Conservation (phyloP, 2,113 vertebrate species). For the Corydoras maculifer region DNA sequence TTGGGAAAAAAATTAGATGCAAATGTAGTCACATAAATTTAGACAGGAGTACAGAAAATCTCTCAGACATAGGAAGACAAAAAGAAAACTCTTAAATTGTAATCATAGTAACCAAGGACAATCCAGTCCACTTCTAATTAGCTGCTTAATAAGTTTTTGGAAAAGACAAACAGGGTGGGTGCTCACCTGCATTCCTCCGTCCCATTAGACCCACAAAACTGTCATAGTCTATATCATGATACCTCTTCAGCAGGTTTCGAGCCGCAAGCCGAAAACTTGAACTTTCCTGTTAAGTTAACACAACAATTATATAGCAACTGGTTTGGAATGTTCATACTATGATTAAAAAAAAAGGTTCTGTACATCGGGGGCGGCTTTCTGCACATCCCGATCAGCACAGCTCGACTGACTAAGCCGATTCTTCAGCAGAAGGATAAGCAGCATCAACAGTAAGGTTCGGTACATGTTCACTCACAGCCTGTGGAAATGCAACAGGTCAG, state of each 20-base stretch:
- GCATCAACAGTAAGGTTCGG: conserved; percentile 57
- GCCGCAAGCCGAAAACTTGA: conserved; percentile 59
- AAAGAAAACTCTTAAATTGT: no score
- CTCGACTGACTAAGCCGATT: conserved; percentile 58
- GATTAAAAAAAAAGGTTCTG: conserved; percentile 14
- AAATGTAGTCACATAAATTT: no score
- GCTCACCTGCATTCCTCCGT: conserved; percentile 70
- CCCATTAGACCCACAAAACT: conserved; percentile 78
- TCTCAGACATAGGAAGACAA: no score
- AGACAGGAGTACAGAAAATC: no score
- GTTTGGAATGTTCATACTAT: background rate
- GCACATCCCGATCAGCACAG: conserved; percentile 59
- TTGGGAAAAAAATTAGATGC: no score
- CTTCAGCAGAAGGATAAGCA: conserved; percentile 62
- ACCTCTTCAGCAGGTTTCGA: conserved; percentile 64
- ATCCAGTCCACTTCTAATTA: no score
- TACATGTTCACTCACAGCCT: conserved; percentile 62
- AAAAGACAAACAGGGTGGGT: background rate
- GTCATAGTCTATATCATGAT: conserved; percentile 74
- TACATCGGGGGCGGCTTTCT: conserved; percentile 56
- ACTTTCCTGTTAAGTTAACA: conserved; percentile 49
- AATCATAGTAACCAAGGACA: no score
- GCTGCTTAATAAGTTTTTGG: background rate
- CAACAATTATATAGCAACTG: background rate
- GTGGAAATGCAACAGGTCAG: background rate